Conservation (phyloP, 2,797 vertebrate species). For the Bryconaethiops microstoma region DNA sequence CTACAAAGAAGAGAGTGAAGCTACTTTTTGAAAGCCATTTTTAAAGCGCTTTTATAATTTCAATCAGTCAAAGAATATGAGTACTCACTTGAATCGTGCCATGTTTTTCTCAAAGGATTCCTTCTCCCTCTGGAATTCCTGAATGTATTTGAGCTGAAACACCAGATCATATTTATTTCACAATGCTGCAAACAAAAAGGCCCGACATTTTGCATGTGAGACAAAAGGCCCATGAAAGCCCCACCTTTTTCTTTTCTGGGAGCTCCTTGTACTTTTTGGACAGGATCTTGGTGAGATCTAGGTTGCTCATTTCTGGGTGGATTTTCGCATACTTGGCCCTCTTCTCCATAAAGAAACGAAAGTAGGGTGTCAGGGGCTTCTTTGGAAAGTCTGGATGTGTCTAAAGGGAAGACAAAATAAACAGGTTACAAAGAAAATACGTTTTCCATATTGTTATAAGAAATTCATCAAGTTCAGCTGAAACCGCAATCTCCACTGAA, state of each 20-base stretch:
- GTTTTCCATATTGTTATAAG: background rate
- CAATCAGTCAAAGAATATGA: background rate
- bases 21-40: background rate
- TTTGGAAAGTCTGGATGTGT: constrained; percentile 84
- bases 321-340: constrained; percentile 85
- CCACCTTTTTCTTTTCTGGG: constrained; percentile 82
- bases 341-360: constrained; percentile 86
- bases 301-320: constrained; percentile 84
- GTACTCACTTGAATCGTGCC: constrained; percentile 77
- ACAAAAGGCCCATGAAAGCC: background rate
- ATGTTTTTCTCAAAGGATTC: constrained; percentile 81
- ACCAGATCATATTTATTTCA: constrained; percentile 15
- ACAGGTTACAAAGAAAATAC: background rate
- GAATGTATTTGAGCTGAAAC: constrained; percentile 79
- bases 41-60: background rate
- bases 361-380: constrained; percentile 82
- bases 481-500: background rate
- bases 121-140: constrained; percentile 80
- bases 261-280: constrained; percentile 86
- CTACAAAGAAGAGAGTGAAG: constrained; percentile 56
- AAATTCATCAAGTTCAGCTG: background rate
- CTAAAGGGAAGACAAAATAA: constrained; percentile 57
- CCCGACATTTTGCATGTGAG: too few species aligned
- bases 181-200: background rate
- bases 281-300: constrained; percentile 84